Conservation (phyloP, 2,888 invertebrate genomes). For the Euplexia lucipara region DNA sequence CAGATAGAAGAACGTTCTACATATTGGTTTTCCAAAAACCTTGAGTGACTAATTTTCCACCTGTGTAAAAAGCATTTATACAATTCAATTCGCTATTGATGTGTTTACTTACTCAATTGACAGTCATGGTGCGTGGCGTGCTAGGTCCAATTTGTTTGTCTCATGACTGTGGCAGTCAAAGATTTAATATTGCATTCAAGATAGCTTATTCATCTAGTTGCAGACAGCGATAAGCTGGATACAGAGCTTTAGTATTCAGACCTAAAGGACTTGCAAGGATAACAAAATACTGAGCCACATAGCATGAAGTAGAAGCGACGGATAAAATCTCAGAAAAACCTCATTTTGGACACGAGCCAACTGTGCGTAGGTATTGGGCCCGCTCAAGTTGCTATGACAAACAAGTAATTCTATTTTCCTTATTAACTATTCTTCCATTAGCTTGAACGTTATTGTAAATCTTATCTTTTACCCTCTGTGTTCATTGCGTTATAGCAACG, state of each 20-base stretch:
- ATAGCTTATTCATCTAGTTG: not conserved
- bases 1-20: no score
- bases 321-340: slow-evolving; percentile 18
- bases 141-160: no score
- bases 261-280: slow-evolving; percentile 18
- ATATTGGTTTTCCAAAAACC: no score
- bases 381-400: slow-evolving; percentile 20
- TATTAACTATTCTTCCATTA: slow-evolving; percentile 13
- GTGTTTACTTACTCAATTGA: no score
- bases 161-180: no score
- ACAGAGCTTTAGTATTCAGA: not conserved
- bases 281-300: slow-evolving; percentile 16
- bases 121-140: no score
- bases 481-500: not conserved
- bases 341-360: slow-evolving; percentile 44
- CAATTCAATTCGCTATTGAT: no score
- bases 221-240: not conserved
- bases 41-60: no score
- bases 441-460: not conserved
- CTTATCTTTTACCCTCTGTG: not conserved
- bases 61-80: no score
- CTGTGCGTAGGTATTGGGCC: slow-evolving; percentile 19
- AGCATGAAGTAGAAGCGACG: slow-evolving; percentile 22
- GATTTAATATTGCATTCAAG: no score
- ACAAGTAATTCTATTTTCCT: slow-evolving; percentile 18